Evolutionary conservation across 2,888 invertebrate genomes (phyloP).

Genomic region (Synergus umbraculus): DNA sequence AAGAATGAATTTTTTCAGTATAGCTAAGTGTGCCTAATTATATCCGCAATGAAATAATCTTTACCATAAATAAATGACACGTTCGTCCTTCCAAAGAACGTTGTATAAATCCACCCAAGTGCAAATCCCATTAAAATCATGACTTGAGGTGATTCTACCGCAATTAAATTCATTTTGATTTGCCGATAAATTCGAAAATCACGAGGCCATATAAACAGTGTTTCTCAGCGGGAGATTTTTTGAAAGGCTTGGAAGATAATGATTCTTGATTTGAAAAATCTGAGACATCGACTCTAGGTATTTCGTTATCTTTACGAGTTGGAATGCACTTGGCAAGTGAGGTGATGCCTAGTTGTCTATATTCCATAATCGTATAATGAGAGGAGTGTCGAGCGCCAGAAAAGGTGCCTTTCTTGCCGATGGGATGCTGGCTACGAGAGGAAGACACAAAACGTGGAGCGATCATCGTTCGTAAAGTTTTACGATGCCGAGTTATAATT

Average conservation of each 20-base stretch:
- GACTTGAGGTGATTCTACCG: neutral
- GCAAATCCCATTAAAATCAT: slow-evolving; percentile 4
- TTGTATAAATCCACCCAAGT: neutral
- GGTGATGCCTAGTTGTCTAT: slow-evolving; percentile 49
- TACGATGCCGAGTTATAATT: slow-evolving; percentile 73
- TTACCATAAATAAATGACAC: slow-evolving; percentile 41
- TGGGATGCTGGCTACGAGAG: neutral
- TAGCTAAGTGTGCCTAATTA: neutral
- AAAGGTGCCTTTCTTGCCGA: slow-evolving; percentile 48
- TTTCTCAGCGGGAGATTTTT: neutral
- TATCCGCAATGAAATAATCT: slow-evolving; percentile 20
- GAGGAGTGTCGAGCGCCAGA: slow-evolving; percentile 36
- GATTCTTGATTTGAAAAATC: slow-evolving; percentile 1
- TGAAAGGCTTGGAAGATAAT: neutral
- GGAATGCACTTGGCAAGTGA: slow-evolving; percentile 34
- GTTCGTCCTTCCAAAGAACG: neutral
- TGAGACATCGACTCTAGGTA: slow-evolving; percentile 46
- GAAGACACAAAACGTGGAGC: slow-evolving; percentile 44
- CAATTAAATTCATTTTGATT: slow-evolving; percentile 12
- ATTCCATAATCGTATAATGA: slow-evolving; percentile 35
- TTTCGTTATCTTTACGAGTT: slow-evolving; percentile 70
- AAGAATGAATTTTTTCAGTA: neutral
- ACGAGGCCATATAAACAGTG: neutral
- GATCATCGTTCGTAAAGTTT: slow-evolving; percentile 66
- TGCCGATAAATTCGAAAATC: slow-evolving; percentile 12